These are phyloP conservation scores for Exocentrus adspersus DNA, from an alignment of 2,888 invertebrate genomes.

Conservation along the genomic window DNA sequence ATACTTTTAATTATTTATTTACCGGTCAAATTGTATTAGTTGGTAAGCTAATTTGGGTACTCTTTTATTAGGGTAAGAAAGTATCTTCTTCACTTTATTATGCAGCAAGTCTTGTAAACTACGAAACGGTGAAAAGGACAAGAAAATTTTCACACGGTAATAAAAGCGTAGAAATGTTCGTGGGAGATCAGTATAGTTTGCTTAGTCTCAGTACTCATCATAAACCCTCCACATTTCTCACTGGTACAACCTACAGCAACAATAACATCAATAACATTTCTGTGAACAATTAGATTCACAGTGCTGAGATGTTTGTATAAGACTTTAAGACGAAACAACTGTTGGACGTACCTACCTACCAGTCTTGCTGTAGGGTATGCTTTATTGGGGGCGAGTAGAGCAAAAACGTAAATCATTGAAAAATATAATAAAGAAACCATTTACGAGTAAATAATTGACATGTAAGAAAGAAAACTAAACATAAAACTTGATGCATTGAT, in stretches of 20 bases:
- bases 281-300: slow-evolving; percentile 5
- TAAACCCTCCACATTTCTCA: background rate
- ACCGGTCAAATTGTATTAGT: no score
- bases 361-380: background rate
- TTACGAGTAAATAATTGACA: no score
- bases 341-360: background rate
- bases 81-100: no score
- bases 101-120: background rate
- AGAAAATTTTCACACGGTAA: background rate
- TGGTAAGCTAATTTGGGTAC: no score
- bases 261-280: background rate
- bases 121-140: background rate
- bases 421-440: no score
- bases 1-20: no score
- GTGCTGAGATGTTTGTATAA: no score
- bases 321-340: slow-evolving; percentile 3
- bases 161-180: background rate
- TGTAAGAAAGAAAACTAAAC: no score
- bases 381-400: background rate
- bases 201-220: background rate
- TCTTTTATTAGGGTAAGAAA: background rate
- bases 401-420: no score
- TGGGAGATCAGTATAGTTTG: background rate
- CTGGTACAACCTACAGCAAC: background rate
- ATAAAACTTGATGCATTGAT: no score